Percentiles rank a stretch among this genome's conserved stretches.
These are phyloP conservation scores for Oeneis ivallda DNA, from an alignment of 2,888 invertebrate species.

Conservation along the genomic window DNA sequence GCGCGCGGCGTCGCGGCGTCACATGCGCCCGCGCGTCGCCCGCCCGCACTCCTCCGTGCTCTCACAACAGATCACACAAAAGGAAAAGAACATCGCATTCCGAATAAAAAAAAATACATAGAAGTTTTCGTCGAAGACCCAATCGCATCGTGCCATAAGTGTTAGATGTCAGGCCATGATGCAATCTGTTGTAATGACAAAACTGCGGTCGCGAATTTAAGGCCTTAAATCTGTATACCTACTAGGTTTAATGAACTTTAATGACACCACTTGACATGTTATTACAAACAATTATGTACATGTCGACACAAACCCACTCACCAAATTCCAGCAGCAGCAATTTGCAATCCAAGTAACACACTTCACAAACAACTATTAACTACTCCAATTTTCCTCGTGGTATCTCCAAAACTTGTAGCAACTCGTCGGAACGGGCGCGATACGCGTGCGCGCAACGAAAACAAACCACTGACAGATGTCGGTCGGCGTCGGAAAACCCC, in stretches of 20 bases:
- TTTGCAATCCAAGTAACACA: constrained; percentile 72
- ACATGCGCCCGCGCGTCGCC: constrained; percentile 48
- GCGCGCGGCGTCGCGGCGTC: constrained; percentile 68
- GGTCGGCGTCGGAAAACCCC: constrained; percentile 74
- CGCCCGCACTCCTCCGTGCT: constrained; percentile 34
- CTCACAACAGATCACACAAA: constrained; percentile 13
- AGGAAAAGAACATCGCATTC: constrained; percentile 15
- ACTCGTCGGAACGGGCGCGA: constrained; percentile 67
- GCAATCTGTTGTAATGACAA: constrained; percentile 40
- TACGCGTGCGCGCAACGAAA: constrained; percentile 74
- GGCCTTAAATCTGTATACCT: constrained; percentile 19
- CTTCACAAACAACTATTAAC: constrained; percentile 56
- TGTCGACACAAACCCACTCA: constrained; percentile 49
- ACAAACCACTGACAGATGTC: constrained; percentile 74
- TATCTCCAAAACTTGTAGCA: constrained; percentile 67
- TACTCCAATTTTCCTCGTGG: constrained; percentile 35
- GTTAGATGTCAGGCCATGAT: constrained; percentile 29
- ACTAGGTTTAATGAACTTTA: constrained; percentile 33
- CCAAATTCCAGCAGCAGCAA: constrained; percentile 56
- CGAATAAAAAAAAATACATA: neutral
- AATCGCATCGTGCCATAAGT: neutral
- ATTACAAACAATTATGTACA: constrained; percentile 24
- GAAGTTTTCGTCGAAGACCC: neutral
- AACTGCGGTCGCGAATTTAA: constrained; percentile 26
- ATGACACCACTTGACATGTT: constrained; percentile 27